Base-by-base conservation (phyloP, 23 tunicate genomes). In the Trididemnum nubilum region DNA sequence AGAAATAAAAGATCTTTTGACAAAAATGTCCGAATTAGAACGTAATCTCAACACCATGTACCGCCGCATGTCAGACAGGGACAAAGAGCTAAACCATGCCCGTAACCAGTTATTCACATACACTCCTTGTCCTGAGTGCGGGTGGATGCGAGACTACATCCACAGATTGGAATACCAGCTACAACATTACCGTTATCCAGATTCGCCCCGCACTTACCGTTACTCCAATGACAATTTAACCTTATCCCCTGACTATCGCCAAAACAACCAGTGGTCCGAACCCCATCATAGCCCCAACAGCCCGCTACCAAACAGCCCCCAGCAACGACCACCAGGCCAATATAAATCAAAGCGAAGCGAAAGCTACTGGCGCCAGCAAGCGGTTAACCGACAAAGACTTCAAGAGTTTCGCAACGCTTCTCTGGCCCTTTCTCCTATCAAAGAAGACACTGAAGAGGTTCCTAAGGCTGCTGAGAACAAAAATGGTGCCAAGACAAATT, bases 381-480 rank as follows among this genome's bases (percentile, higher is more conserved):
- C 67, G 9, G 66, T 27, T 2, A 26, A 54, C 28, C 21, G 81
- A 21, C 67, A 52, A 54, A 35, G 81, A 35, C 9, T 38, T n/a
- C 81, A 77, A 31, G 81, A 77, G 22, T 77, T 77, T 54, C 63
- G 85, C 24, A 70, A 40, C 31, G 76, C 85, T 28, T 26, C 54
- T 37, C 78, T 28, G 24, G 39, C 33, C 1, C 85, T 81, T 38
- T 81, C 77, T 29, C 85, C 85, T 15, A 81, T 81, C n/a, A 22
- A 64, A 3, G 85, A 81, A 33, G 84, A 80, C 33, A 25, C 79
- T 28, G 85, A 81, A 81, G 74, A 81, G 35, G 18, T 37, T 34
- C 7, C 15, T 36, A 36, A 22, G 24, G 82, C 50, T 44, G 54
- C 27, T 24, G 54, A 44, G 54, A 44, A 15, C 54, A 44, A 44